These are phyloP conservation scores for Chaetops frenatus DNA, from an alignment of 2,113 vertebrate species.

Conservation along the genomic window DNA sequence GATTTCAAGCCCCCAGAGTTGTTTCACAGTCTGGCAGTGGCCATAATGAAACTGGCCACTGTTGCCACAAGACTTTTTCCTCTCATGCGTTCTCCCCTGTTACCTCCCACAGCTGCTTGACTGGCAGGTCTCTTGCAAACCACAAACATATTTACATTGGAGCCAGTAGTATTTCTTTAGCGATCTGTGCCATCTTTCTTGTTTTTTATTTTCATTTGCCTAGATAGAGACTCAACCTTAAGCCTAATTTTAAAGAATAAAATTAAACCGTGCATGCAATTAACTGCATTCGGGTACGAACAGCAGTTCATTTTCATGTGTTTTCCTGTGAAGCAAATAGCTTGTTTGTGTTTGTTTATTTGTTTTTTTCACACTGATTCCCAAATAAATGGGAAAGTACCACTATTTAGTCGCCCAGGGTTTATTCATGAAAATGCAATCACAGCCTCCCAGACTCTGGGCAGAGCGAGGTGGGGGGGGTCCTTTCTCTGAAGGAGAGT, in stretches of 20 bases:
- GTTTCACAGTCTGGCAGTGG: constrained; percentile 71
- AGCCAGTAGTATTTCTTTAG: constrained; percentile 25
- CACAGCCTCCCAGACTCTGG: not conserved
- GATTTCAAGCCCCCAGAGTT: constrained; percentile 72
- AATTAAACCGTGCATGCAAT: constrained; percentile 42
- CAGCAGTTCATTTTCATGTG: constrained; percentile 48
- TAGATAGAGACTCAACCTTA: not conserved
- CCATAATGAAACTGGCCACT: constrained; percentile 72
- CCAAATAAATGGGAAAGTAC: constrained; percentile 44
- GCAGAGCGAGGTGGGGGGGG: not conserved
- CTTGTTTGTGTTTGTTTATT: constrained; percentile 43
- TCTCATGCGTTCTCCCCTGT: constrained; percentile 62
- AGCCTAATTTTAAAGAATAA: constrained; percentile 33
- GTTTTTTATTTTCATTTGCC: not conserved
- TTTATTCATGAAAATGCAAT: constrained; percentile 30
- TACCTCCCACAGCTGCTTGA: constrained; percentile 67
- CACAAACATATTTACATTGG: constrained; percentile 60
- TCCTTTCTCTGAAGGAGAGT: not conserved
- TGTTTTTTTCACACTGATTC: constrained; percentile 29
- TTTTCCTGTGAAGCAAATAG: constrained; percentile 40
- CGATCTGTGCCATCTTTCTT: constrained; percentile 8
- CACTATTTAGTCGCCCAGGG: not conserved
- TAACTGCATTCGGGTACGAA: not conserved
- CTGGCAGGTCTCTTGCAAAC: constrained; percentile 60
- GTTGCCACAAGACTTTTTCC: constrained; percentile 71